A percentile compares a stretch with the other conserved stretches of the same genome.
Conservation (phyloP, 37 sponge, comb jelly and placozoan genomes). For the Spongilla lacustris region DNA sequence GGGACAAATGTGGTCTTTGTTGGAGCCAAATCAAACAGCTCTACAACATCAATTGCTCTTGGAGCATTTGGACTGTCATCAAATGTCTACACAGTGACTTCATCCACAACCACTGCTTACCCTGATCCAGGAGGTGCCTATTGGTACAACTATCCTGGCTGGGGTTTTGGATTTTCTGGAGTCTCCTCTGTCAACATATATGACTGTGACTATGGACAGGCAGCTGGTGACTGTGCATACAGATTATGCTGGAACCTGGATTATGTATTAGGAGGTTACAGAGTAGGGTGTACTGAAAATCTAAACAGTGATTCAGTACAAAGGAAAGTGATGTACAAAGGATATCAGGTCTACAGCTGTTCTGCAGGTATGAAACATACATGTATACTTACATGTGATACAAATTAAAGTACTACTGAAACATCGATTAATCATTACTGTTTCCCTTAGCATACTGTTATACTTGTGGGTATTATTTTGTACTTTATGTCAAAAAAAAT, state of each 20-base stretch:
- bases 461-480: no score
- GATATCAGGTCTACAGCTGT: neutral
- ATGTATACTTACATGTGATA: no score
- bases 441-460: no score
- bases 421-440: no score
- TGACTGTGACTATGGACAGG: neutral
- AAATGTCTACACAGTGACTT: neutral
- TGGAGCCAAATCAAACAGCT: neutral
- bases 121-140: neutral
- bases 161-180: neutral
- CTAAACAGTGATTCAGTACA: neutral
- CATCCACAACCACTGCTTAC: neutral
- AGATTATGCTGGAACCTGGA: neutral
- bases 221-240: neutral
- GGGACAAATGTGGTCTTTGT: neutral
- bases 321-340: neutral
- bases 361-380: neutral
- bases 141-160: neutral
- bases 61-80: slow-evolving; percentile 1
- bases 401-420: no score
- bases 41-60: neutral
- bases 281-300: neutral
- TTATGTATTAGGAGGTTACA: neutral
- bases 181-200: neutral
- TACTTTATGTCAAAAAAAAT: no score